phyloP scores from a whole-genome alignment of 1,140 invertebrate species.

The Colletes latitarsis region DNA sequence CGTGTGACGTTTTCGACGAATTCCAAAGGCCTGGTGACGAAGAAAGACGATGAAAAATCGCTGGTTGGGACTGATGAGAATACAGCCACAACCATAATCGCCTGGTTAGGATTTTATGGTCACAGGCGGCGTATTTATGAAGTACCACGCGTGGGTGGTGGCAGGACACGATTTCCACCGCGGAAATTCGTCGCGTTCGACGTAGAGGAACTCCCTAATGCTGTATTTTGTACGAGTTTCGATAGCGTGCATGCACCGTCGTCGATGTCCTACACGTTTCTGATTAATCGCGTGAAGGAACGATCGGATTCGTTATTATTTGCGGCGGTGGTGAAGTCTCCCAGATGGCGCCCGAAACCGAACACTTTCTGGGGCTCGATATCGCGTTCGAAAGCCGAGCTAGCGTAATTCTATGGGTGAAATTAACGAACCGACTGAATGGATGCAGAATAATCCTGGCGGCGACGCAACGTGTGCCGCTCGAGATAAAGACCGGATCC shows the following conservation, averaged over 20 bases:
- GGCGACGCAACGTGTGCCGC: conserved; percentile 58
- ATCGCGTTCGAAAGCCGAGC: conserved; percentile 34
- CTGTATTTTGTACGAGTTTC: background rate
- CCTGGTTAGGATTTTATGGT: conserved; percentile 30
- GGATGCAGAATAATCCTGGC: conserved; percentile 61
- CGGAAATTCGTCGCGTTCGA: conserved; percentile 7
- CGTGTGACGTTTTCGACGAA: conserved; percentile 5
- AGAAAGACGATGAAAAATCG: background rate
- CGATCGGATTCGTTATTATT: background rate
- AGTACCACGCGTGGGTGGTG: conserved; percentile 5
- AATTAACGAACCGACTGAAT: conserved; percentile 60
- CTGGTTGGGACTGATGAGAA: background rate
- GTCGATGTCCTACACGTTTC: background rate
- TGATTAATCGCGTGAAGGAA: background rate
- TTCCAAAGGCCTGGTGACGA: background rate
- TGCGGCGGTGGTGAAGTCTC: background rate
- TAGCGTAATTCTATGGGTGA: conserved; percentile 53
- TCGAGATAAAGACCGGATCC: conserved; percentile 63
- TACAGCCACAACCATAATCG: conserved; percentile 34
- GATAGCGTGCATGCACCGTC: background rate
- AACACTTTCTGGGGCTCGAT: conserved; percentile 42
- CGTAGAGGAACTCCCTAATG: background rate
- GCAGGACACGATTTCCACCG: conserved; percentile 13
- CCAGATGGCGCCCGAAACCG: conserved; percentile 32
- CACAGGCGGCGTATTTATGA: conserved; percentile 32